Evolutionary conservation across 2,888 invertebrate genomes (phyloP).

Genomic region (Rambutsinella grinnellia): DNA sequence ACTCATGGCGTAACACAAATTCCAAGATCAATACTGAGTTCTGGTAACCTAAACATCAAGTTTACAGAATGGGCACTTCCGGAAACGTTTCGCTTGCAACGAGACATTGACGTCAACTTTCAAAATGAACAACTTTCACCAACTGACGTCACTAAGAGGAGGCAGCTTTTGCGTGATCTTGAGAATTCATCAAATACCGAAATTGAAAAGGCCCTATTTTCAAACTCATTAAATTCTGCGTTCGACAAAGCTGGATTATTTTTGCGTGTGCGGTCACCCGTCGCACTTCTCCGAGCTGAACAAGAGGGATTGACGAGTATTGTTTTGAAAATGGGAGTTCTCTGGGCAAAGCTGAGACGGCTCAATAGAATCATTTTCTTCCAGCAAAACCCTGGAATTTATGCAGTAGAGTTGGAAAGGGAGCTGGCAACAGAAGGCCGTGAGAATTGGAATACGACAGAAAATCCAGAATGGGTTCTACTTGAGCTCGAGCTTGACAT

Average conservation of each 20-base stretch:
- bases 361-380: constrained; percentile 4
- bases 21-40: background rate
- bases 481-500: constrained; percentile 56
- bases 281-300: no score
- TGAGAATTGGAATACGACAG: constrained; percentile 38
- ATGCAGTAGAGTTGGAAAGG: background rate
- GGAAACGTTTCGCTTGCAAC: background rate
- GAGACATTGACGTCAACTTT: background rate
- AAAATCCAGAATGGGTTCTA: constrained; percentile 52
- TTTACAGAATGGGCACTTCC: background rate
- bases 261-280: background rate
- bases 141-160: background rate
- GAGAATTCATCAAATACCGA: no score
- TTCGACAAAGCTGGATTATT: background rate
- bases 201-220: no score
- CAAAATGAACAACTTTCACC: background rate
- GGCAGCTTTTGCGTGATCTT: no score
- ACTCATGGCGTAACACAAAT: background rate
- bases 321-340: no score
- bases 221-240: no score
- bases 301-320: no score
- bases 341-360: background rate
- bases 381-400: background rate
- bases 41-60: background rate
- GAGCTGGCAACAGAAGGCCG: background rate